Percentiles rank a stretch among this genome's conserved stretches.
Evolutionary conservation across 1,140 invertebrate genomes (phyloP).

Genomic region (Adelges cooleyi): DNA sequence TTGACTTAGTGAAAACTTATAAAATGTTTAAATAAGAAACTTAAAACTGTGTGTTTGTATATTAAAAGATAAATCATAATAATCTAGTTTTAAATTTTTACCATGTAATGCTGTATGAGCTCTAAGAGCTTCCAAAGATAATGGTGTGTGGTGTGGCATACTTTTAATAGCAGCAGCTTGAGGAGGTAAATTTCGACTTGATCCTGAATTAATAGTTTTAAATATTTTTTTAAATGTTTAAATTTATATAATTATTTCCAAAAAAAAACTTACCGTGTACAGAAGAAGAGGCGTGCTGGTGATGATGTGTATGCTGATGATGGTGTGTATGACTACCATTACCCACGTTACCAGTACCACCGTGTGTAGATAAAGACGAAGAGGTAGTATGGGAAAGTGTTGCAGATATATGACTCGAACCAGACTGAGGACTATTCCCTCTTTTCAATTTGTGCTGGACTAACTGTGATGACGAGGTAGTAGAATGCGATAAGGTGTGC

Average conservation of each 20-base stretch:
- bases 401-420: conserved; percentile 36
- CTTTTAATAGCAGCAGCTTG: conserved; percentile 40
- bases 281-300: conserved; percentile 32
- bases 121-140: conserved; percentile 43
- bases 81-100: neutral
- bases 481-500: conserved; percentile 52
- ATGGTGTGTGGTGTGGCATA: conserved; percentile 43
- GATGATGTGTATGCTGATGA: conserved; percentile 38
- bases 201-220: neutral
- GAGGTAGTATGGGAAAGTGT: conserved; percentile 35
- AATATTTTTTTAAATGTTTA: neutral
- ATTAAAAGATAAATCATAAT: neutral
- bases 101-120: conserved; percentile 41
- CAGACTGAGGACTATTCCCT: conserved; percentile 38
- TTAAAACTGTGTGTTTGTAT: neutral
- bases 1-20: neutral
- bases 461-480: conserved; percentile 46
- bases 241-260: neutral
- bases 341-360: conserved; percentile 39
- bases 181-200: conserved; percentile 22
- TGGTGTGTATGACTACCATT: conserved; percentile 40
- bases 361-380: conserved; percentile 38
- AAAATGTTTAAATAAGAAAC: neutral
- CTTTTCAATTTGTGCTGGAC: conserved; percentile 49
- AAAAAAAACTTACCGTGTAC: conserved; percentile 12